These are phyloP conservation scores for Lucifuga dentata DNA, from an alignment of 2,113 vertebrate genomes.

Conservation along the genomic window DNA sequence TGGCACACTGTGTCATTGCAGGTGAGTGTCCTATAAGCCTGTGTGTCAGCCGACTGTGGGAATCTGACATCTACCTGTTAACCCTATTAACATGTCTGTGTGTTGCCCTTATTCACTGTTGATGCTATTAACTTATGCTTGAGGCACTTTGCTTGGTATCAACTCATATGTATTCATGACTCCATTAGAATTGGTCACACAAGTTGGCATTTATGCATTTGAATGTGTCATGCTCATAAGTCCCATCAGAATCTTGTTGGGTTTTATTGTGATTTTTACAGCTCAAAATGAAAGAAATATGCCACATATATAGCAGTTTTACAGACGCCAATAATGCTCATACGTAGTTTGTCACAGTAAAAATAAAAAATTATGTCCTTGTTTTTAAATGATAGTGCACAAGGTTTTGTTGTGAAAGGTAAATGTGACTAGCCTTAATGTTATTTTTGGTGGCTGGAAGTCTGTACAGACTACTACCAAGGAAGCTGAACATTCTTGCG, in stretches of 20 bases:
- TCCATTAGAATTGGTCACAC: not conserved
- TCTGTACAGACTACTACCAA: too few relatives aligned
- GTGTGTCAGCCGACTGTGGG: conserved; percentile 12
- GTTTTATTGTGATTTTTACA: too few relatives aligned
- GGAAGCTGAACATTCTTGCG: too few relatives aligned
- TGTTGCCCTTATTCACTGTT: not conserved
- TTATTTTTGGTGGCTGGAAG: too few relatives aligned
- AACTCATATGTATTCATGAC: not conserved
- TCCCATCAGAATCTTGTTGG: not conserved
- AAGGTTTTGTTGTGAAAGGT: too few relatives aligned
- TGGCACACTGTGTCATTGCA: conserved; percentile 9
- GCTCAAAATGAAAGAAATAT: too few relatives aligned
- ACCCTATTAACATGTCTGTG: conserved; percentile 6
- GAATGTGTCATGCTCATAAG: not conserved
- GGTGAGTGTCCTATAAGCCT: conserved; percentile 10
- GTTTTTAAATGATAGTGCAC: too few relatives aligned
- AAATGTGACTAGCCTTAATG: too few relatives aligned
- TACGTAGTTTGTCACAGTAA: too few relatives aligned
- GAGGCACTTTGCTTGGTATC: not conserved
- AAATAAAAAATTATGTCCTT: too few relatives aligned
- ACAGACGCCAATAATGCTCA: too few relatives aligned
- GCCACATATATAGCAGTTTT: too few relatives aligned
- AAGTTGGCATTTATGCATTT: not conserved
- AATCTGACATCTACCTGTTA: conserved; percentile 19
- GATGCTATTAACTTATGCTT: conserved; percentile 1